Conservation (phyloP, 2,113 vertebrate genomes). For the Octodon degus region DNA sequence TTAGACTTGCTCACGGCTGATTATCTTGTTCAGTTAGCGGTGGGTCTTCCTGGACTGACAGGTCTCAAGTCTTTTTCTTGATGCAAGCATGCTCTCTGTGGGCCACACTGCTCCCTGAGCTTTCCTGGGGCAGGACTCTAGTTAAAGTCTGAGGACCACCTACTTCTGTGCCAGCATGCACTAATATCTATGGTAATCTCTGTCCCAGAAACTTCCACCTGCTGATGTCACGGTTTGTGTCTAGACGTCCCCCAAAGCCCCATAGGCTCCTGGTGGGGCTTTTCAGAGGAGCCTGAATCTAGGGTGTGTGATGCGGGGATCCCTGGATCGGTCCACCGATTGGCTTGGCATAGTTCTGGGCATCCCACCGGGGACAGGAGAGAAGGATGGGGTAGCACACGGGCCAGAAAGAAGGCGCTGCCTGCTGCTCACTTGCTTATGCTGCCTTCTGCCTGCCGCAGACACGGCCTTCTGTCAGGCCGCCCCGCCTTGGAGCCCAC, state of each 20-base stretch:
- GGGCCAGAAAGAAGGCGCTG: not conserved
- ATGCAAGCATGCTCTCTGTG: slow-evolving; percentile 4
- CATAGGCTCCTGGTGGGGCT: not conserved
- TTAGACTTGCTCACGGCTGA: not conserved
- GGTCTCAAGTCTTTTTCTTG: not conserved
- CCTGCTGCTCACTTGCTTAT: not conserved
- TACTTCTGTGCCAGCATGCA: slow-evolving; percentile 70
- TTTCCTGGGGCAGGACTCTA: slow-evolving; percentile 58
- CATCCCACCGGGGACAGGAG: not conserved
- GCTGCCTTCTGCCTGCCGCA: not conserved
- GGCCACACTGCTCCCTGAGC: not conserved
- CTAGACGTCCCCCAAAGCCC: not conserved
- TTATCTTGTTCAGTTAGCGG: not conserved
- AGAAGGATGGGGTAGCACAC: not conserved
- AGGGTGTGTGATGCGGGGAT: not conserved
- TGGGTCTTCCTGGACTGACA: not conserved
- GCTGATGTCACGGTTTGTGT: not conserved
- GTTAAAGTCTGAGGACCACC: slow-evolving; percentile 71
- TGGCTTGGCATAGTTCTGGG: not conserved
- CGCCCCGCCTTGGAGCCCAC: not conserved
- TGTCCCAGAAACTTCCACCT: slow-evolving; percentile 71
- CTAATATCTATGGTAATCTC: slow-evolving; percentile 72
- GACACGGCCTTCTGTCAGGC: not conserved
- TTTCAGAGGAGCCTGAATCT: not conserved
- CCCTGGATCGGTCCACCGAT: not conserved